Conservation (phyloP, 2,797 vertebrate genomes). For the Enteromius fasciolatus region DNA sequence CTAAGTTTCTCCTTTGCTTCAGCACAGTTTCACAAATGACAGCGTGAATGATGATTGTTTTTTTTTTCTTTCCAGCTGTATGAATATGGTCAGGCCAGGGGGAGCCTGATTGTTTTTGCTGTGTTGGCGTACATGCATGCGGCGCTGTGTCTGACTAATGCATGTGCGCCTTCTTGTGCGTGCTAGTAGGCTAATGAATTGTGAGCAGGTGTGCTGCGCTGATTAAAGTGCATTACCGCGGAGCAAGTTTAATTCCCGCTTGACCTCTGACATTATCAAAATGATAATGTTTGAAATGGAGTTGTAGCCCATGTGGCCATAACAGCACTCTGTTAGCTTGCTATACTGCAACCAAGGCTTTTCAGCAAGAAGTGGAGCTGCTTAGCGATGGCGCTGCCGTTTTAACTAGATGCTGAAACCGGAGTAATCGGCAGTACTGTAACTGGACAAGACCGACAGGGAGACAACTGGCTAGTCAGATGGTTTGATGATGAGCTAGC, state of each 20-base stretch:
- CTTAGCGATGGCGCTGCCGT: constrained; percentile 19
- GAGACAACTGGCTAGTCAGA: constrained; percentile 47
- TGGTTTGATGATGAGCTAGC: constrained; percentile 42
- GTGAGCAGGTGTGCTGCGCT: constrained; percentile 82
- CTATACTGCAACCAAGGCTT: not conserved
- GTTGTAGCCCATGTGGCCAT: constrained; percentile 64
- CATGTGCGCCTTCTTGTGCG: constrained; percentile 54
- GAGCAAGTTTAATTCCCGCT: constrained; percentile 84
- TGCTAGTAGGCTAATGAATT: constrained; percentile 67
- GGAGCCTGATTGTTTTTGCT: constrained; percentile 44
- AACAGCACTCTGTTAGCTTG: not conserved
- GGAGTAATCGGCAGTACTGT: constrained; percentile 36
- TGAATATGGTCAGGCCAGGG: constrained; percentile 1
- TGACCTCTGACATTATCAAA: constrained; percentile 82
- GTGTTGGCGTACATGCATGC: constrained; percentile 34
- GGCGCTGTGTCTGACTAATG: constrained; percentile 47
- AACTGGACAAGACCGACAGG: constrained; percentile 20
- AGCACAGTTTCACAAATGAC: constrained; percentile 7
- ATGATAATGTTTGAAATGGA: constrained; percentile 87
- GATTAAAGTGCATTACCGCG: constrained; percentile 85
- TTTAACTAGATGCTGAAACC: constrained; percentile 29
- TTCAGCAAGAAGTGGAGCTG: not conserved
- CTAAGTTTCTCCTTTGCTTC: constrained; percentile 23
- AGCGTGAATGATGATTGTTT: constrained; percentile 14
- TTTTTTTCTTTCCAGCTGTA: constrained; percentile 8